Evolutionary conservation across 2,113 vertebrate genomes (phyloP).

Genomic region (Felis chaus): DNA sequence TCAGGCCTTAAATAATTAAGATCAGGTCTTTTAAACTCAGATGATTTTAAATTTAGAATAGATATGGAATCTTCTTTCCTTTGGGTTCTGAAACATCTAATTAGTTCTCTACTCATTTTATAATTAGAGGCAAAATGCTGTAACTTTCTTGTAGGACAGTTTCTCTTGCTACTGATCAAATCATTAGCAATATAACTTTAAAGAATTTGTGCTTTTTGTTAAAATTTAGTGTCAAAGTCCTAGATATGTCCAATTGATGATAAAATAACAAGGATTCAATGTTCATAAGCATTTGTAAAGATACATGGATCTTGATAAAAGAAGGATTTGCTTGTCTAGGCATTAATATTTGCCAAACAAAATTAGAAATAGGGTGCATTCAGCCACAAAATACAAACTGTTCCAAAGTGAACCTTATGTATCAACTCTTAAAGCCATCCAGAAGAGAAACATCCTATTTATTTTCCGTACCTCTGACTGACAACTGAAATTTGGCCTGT

Average conservation of each 20-base stretch:
- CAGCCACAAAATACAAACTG: neutral
- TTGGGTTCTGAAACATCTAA: slow-evolving; percentile 37
- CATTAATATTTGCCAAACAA: neutral
- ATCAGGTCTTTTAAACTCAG: neutral
- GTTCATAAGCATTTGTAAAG: neutral
- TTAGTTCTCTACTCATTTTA: slow-evolving; percentile 44
- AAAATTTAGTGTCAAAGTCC: neutral
- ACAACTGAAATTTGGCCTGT: neutral
- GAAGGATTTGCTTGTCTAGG: neutral
- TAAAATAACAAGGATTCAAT: neutral
- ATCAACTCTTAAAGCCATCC: neutral
- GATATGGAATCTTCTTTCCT: neutral
- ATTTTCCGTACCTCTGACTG: neutral
- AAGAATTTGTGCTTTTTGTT: neutral
- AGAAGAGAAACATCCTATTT: neutral
- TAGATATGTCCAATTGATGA: neutral
- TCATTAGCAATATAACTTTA: neutral
- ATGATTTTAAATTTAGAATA: slow-evolving; percentile 49
- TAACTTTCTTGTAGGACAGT: neutral
- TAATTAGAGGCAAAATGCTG: slow-evolving; percentile 35
- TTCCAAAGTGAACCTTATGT: neutral
- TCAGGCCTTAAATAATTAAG: slow-evolving; percentile 2
- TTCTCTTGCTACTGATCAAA: neutral
- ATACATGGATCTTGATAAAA: neutral
- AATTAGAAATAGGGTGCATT: neutral